Conservation (phyloP, 2,888 invertebrate genomes). For the Trichogramma dendrolimi region DNA sequence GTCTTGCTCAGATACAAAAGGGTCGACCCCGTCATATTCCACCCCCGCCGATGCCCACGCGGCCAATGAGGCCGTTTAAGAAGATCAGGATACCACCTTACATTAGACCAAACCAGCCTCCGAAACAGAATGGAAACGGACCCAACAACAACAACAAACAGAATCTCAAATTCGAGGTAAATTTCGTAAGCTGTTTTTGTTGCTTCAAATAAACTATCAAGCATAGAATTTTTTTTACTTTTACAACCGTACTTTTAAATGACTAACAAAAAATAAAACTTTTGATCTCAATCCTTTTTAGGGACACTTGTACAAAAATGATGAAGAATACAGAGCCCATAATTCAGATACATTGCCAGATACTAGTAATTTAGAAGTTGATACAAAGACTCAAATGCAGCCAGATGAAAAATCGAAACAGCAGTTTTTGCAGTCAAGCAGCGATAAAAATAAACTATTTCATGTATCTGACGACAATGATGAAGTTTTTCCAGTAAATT, state of each 20-base stretch:
- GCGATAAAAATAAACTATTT: constrained; percentile 26
- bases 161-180: constrained; percentile 44
- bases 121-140: constrained; percentile 27
- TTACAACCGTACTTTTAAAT: too few relatives aligned
- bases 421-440: constrained; percentile 20
- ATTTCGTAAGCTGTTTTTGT: neutral
- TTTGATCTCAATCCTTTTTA: constrained; percentile 29
- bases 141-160: constrained; percentile 39
- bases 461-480: constrained; percentile 21
- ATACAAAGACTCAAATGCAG: neutral
- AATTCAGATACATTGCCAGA: constrained; percentile 4
- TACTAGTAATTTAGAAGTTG: neutral
- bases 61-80: constrained; percentile 35
- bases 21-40: constrained; percentile 27
- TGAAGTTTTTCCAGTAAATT: neutral
- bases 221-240: too few relatives aligned
- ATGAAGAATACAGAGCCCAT: constrained; percentile 6
- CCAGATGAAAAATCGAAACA: constrained; percentile 17
- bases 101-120: constrained; percentile 43
- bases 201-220: too few relatives aligned
- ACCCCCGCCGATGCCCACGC: constrained; percentile 29
- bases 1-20: constrained; percentile 30
- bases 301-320: constrained; percentile 37
- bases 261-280: too few relatives aligned
- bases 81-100: constrained; percentile 39